Evolutionary conservation across 1,140 invertebrate genomes (phyloP).

Genomic region (Venturia canescens): DNA sequence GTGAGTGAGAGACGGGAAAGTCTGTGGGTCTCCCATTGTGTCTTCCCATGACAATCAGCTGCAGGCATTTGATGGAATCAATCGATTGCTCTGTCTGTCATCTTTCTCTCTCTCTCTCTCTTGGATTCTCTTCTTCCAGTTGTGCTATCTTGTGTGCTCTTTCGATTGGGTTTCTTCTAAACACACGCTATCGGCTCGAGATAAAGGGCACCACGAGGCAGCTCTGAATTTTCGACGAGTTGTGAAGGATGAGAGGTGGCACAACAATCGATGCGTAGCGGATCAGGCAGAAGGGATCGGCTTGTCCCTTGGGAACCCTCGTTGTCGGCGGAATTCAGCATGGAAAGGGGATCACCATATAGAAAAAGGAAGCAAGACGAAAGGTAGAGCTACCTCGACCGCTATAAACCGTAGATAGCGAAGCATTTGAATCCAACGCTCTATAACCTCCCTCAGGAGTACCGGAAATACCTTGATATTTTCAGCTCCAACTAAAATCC

Average conservation of each 20-base stretch:
- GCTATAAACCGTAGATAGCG: slow-evolving; percentile 61
- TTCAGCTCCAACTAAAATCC: slow-evolving; percentile 14
- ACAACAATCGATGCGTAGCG: slow-evolving; percentile 39
- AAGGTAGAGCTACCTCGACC: slow-evolving; percentile 30
- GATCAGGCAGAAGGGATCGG: slow-evolving; percentile 46
- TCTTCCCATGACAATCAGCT: slow-evolving; percentile 70
- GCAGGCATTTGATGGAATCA: slow-evolving; percentile 73
- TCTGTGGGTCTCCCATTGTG: slow-evolving; percentile 65
- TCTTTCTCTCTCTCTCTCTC: slow-evolving; percentile 5
- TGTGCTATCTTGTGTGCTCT: neutral
- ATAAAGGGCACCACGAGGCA: slow-evolving; percentile 40
- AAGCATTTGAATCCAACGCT: slow-evolving; percentile 70
- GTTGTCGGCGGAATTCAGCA: slow-evolving; percentile 38
- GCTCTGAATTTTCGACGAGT: slow-evolving; percentile 8
- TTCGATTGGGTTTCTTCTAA: slow-evolving; percentile 62
- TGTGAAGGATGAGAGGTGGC: slow-evolving; percentile 9
- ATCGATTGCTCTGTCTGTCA: slow-evolving; percentile 65
- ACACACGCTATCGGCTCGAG: slow-evolving; percentile 52
- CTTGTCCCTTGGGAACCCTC: slow-evolving; percentile 59
- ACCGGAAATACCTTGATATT: slow-evolving; percentile 54
- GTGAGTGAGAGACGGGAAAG: slow-evolving; percentile 43
- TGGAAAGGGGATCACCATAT: neutral
- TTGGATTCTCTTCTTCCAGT: neutral
- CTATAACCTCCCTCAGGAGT: slow-evolving; percentile 69
- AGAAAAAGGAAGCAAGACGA: slow-evolving; percentile 20